Conservation (phyloP, 1,140 invertebrate genomes). For the Drosophila sp. region DNA sequence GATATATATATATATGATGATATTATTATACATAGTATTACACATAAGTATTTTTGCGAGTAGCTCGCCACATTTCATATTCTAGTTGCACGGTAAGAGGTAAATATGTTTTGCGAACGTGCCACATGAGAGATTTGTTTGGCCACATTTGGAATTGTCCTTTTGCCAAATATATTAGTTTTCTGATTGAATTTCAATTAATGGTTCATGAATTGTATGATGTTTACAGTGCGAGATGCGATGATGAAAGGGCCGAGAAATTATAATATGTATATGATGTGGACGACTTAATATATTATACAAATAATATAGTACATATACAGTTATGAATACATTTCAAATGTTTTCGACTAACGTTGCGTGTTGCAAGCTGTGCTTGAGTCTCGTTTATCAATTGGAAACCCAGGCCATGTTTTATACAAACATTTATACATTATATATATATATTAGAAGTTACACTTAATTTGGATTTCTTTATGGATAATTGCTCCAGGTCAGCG, state of each 20-base stretch:
- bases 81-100: conserved; percentile 77
- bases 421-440: conserved; percentile 5
- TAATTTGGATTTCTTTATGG: not conserved
- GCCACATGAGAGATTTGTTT: conserved; percentile 63
- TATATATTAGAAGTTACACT: conserved; percentile 29
- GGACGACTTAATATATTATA: conserved; percentile 25
- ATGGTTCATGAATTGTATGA: conserved; percentile 4
- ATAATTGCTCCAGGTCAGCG: conserved; percentile 1
- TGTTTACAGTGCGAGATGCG: conserved; percentile 8
- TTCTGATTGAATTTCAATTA: not conserved
- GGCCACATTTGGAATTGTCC: conserved; percentile 61
- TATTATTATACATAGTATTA: conserved; percentile 59
- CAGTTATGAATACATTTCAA: conserved; percentile 33
- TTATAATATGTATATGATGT: conserved; percentile 56
- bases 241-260: conserved; percentile 31
- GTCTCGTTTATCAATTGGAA: conserved; percentile 36
- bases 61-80: conserved; percentile 49
- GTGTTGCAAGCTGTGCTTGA: conserved; percentile 3
- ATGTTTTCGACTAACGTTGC: conserved; percentile 18
- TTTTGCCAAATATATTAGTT: conserved; percentile 48
- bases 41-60: conserved; percentile 55
- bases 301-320: conserved; percentile 12
- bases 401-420: conserved; percentile 11
- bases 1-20: conserved; percentile 20
- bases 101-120: conserved; percentile 72